Evolutionary conservation across 2,888 invertebrate species (phyloP), one percentile per base, ranked within the genome.

Genomic region (Ophion ventricosus): DNA sequence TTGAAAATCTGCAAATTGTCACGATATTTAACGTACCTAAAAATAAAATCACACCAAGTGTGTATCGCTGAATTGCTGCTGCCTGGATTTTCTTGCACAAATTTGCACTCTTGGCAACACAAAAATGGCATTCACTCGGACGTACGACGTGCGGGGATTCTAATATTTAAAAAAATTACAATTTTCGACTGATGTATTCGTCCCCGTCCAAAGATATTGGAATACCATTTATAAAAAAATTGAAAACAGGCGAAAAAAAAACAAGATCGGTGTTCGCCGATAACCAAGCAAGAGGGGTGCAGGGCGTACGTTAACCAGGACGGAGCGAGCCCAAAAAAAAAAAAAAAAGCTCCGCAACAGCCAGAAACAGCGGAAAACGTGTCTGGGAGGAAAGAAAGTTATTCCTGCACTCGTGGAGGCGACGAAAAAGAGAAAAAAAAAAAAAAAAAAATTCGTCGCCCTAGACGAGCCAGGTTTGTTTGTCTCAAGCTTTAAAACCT

Each of bases 231-330:
- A 23, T 20, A 80, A 54, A 26, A n/a, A 23, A 23, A 78, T 5
- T 59, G 54, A 73, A 54, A 66, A 26, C 26, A 35, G 35, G 35
- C 35, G 8, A 23, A 79, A 57, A 43, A 35, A 63, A 72, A 3
- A 63, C 17, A 57, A 5, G 63, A 29, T 74, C 56, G 29, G 61
- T 56, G 69, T 56, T 63, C n/a, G 64, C 49, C 43, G 26, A 77
- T 57, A 57, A 54, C 75, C 23, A 81, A 35, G 40, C 20, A 61
- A 20, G 63, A 35, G 83, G 85, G 87, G 86, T 87, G 86, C 86
- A 86, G 87, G 83, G 66, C 82, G 80, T 83, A 70, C 73, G 79
- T 82, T 83, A 80, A 80, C 79, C 80, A 79, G 79, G 81, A 84
- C 70, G 70, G 74, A 79, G 84, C 83, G 84, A 78, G 83, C 67